phyloP scores from a whole-genome alignment of 1,140 invertebrate genomes.

The Orussus abietinus region DNA sequence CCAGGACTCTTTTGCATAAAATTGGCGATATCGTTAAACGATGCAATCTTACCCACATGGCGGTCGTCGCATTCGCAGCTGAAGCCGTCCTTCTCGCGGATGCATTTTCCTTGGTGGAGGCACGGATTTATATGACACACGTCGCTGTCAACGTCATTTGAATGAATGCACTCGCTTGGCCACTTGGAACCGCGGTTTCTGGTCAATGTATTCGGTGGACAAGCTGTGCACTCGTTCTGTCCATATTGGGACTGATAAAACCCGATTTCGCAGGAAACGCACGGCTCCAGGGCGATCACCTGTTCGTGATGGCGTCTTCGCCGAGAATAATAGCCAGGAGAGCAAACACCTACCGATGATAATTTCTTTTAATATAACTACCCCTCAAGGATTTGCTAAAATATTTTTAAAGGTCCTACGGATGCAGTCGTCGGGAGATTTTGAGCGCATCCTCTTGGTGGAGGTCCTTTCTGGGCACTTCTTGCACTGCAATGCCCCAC shows the following conservation, averaged over 20 bases:
- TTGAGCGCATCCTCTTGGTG: slow-evolving; percentile 57
- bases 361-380: too few species aligned
- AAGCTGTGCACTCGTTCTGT: slow-evolving; percentile 54
- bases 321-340: slow-evolving; percentile 34
- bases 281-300: slow-evolving; percentile 39
- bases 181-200: slow-evolving; percentile 46
- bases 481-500: slow-evolving; percentile 57
- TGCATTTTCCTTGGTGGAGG: slow-evolving; percentile 43
- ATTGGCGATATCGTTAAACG: too few species aligned
- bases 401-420: too few species aligned
- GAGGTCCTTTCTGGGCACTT: slow-evolving; percentile 61
- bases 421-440: too few species aligned
- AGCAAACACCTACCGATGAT: slow-evolving; percentile 35
- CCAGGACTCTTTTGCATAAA: too few species aligned
- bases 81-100: slow-evolving; percentile 34
- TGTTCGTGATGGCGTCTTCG: slow-evolving; percentile 23
- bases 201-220: slow-evolving; percentile 59
- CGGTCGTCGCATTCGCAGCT: slow-evolving; percentile 45
- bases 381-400: neutral
- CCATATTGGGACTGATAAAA: slow-evolving; percentile 61
- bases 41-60: slow-evolving; percentile 41
- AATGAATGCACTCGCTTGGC: slow-evolving; percentile 51
- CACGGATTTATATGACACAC: slow-evolving; percentile 45
- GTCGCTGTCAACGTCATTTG: slow-evolving; percentile 30
- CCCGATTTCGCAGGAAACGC: slow-evolving; percentile 60